phyloP scores from a whole-genome alignment of 2,797 vertebrate species.

The Poecilia velifera region DNA sequence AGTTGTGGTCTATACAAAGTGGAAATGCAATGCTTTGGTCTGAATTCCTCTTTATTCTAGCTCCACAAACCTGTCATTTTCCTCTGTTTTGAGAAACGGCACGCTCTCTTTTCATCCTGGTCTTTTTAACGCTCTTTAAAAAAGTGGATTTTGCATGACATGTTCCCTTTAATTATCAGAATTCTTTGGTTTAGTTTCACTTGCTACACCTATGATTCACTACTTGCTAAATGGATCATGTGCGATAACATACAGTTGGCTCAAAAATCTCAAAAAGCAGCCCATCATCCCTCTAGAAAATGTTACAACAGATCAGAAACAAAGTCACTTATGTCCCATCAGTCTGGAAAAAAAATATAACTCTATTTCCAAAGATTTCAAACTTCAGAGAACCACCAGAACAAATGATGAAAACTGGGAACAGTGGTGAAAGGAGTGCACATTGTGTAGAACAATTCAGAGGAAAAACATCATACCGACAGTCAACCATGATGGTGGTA shows the following conservation, averaged over 20 bases:
- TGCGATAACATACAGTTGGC: neutral
- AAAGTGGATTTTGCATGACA: no score
- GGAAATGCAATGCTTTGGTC: no score
- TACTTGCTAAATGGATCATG: neutral
- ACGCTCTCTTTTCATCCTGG: no score
- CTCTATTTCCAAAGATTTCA: neutral
- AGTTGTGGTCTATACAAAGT: no score
- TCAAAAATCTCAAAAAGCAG: neutral
- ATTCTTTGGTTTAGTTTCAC: neutral
- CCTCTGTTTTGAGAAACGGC: no score
- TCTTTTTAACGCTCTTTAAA: no score
- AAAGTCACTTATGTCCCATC: neutral
- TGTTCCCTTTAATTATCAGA: neutral
- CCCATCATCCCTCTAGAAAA: neutral
- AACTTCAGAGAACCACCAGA: neutral
- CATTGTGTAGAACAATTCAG: neutral
- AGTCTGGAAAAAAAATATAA: neutral
- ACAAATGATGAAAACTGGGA: neutral
- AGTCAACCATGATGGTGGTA: neutral
- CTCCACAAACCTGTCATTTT: no score
- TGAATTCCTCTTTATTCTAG: no score
- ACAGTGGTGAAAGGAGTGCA: neutral
- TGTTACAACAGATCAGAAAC: neutral
- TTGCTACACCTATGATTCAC: neutral
- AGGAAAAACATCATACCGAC: neutral